Conservation (phyloP, 2,113 vertebrate genomes). For the Caranx ignobilis region DNA sequence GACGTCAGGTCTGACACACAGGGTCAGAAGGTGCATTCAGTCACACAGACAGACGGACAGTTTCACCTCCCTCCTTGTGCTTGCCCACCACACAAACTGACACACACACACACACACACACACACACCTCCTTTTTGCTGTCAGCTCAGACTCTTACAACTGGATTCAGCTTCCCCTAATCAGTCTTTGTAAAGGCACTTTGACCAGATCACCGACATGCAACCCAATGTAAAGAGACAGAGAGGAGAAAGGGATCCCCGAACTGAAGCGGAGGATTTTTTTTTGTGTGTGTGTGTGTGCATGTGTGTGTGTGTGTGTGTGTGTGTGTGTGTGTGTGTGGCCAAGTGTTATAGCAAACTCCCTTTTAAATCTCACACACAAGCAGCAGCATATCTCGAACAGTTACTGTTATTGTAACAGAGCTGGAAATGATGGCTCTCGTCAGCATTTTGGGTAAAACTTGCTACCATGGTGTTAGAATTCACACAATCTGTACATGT, state of each 20-base stretch:
- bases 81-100: not conserved
- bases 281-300: conserved; percentile 24
- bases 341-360: conserved; percentile 52
- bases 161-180: conserved; percentile 67
- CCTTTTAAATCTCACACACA: conserved; percentile 40
- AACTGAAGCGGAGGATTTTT: conserved; percentile 44
- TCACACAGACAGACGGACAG: conserved; percentile 49
- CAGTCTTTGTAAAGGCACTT: conserved; percentile 72
- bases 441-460: conserved; percentile 73
- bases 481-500: conserved; percentile 72
- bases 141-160: conserved; percentile 65
- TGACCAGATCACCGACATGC: conserved; percentile 81
- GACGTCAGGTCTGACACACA: conserved; percentile 32
- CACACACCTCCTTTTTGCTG: conserved; percentile 37
- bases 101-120: conserved; percentile 12
- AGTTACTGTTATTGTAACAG: conserved; percentile 53
- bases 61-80: conserved; percentile 37
- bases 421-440: conserved; percentile 49
- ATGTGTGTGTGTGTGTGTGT: conserved; percentile 51
- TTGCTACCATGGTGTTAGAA: conserved; percentile 72
- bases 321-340: conserved; percentile 54
- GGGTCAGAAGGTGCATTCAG: conserved; percentile 65
- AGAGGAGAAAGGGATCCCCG: conserved; percentile 73
- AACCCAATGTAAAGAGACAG: conserved; percentile 80
- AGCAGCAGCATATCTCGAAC: conserved; percentile 39